Evolutionary conservation across 2,113 vertebrate species (phyloP).

Genomic region (Ceuthmochares aereus): DNA sequence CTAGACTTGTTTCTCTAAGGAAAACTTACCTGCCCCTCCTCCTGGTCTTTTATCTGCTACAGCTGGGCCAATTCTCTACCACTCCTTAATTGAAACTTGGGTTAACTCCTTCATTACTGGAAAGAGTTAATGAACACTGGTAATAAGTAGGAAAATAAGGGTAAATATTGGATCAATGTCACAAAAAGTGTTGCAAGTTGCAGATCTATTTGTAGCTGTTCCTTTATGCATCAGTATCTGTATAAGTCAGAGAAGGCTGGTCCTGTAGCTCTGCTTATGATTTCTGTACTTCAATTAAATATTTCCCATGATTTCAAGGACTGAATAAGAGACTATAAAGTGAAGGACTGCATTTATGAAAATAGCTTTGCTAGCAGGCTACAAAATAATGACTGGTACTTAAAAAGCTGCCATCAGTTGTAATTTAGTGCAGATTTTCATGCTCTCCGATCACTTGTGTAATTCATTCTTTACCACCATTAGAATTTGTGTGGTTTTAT

Average conservation of each 20-base stretch:
- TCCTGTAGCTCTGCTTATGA: not conserved
- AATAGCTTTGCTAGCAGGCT: not conserved
- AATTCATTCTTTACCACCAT: not conserved
- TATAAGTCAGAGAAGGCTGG: not conserved
- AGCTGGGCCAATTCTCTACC: not conserved
- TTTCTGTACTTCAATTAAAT: not conserved
- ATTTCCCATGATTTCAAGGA: not conserved
- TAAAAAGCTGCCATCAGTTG: not conserved
- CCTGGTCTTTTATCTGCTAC: not conserved
- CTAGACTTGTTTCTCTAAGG: not conserved
- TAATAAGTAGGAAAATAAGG: not conserved
- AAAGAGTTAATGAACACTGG: not conserved
- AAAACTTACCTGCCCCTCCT: not conserved
- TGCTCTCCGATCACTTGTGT: not conserved
- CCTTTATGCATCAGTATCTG: not conserved
- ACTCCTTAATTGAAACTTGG: not conserved
- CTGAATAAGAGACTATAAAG: not conserved
- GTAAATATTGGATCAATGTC: not conserved
- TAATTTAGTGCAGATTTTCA: not conserved
- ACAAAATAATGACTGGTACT: not conserved
- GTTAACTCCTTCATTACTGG: not conserved
- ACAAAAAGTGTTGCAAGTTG: not conserved
- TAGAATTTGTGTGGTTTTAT: not conserved
- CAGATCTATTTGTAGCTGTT: not conserved
- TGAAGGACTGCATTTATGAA: not conserved